These are phyloP conservation scores for Galbula dea DNA, from an alignment of 2,113 vertebrate species.

Conservation along the genomic window DNA sequence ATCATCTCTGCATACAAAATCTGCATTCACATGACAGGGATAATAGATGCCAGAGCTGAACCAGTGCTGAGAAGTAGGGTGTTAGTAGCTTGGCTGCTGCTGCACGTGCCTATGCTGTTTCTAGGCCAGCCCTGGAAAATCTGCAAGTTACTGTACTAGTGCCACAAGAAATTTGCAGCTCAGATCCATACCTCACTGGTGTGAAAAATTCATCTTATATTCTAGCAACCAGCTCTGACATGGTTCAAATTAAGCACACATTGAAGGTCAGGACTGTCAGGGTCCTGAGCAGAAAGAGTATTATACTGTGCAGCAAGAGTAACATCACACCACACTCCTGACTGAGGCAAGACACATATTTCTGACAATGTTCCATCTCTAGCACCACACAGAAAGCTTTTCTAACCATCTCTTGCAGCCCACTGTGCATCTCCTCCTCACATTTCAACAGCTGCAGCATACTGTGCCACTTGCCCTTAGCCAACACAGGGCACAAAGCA, in stretches of 20 bases:
- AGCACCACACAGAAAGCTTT: not conserved
- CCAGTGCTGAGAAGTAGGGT: constrained; percentile 37
- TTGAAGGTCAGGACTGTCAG: not conserved
- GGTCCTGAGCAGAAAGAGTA: not conserved
- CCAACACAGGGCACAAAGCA: not conserved
- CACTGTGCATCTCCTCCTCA: not conserved
- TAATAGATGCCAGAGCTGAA: constrained; percentile 44
- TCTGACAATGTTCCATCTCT: not conserved
- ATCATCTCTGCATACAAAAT: constrained; percentile 32
- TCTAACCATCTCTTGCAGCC: not conserved
- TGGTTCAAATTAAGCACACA: not conserved
- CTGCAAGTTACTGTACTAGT: constrained; percentile 13
- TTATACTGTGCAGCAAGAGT: not conserved
- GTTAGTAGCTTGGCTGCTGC: constrained; percentile 48
- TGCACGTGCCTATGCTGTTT: constrained; percentile 27
- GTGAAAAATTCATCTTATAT: not conserved
- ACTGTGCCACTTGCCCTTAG: not conserved
- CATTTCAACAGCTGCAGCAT: not conserved
- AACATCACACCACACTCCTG: not conserved
- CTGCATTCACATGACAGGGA: constrained; percentile 44
- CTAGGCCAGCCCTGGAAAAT: constrained; percentile 39
- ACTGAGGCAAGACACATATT: not conserved
- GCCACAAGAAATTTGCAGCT: not conserved
- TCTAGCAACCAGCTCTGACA: not conserved
- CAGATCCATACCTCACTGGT: not conserved